Evolutionary conservation across 2,797 vertebrate species (phyloP).

Genomic region (Cottoperca gobio): DNA sequence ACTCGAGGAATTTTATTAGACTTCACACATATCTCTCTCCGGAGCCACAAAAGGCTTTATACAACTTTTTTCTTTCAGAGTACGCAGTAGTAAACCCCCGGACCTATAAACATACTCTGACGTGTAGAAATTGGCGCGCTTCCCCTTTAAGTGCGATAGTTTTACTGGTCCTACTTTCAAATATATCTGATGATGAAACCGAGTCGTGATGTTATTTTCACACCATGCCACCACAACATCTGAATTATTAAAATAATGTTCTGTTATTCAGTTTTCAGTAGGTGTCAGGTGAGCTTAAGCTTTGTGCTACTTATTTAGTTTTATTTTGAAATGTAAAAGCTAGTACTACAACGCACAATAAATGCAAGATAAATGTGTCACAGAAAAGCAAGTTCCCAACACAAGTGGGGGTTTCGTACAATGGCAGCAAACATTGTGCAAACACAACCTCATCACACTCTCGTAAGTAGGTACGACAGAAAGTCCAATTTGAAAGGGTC

Average conservation of each 20-base stretch:
- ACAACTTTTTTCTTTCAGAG: not conserved
- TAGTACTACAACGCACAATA: not conserved
- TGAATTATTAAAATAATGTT: not conserved
- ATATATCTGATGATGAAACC: not conserved
- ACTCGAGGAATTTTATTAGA: not conserved
- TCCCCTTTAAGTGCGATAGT: not conserved
- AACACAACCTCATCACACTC: constrained; percentile 17
- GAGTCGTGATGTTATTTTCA: too few relatives aligned
- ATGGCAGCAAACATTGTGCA: not conserved
- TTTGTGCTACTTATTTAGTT: not conserved
- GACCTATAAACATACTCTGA: not conserved
- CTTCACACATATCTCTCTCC: too few relatives aligned
- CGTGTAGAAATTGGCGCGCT: not conserved
- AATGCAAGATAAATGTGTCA: not conserved
- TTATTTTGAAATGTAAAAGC: not conserved
- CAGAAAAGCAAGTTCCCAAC: not conserved
- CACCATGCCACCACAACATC: too few relatives aligned
- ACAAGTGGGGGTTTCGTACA: not conserved
- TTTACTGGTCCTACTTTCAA: not conserved
- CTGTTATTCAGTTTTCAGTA: not conserved
- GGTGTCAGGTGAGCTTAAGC: not conserved
- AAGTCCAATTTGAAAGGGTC: constrained; percentile 52
- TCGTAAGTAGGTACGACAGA: constrained; percentile 9
- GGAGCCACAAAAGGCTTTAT: not conserved
- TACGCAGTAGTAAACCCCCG: too few relatives aligned